Evolutionary conservation across 2,113 vertebrate genomes (phyloP).

Genomic region (Mus spicilegus): DNA sequence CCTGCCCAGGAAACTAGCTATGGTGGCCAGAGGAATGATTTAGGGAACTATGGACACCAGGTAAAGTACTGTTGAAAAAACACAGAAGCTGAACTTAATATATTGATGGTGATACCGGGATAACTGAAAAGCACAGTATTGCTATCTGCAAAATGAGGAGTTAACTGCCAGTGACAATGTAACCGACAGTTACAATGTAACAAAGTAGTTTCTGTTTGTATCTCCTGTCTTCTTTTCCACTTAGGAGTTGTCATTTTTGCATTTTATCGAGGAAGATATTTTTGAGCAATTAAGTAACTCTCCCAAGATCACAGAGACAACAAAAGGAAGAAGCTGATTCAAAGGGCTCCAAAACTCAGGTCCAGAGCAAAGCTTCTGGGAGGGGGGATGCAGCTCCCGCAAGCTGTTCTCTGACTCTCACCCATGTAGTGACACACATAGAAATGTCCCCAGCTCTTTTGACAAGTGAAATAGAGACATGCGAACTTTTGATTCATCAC

Average conservation of each 20-base stretch:
- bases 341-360: not conserved
- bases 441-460: not conserved
- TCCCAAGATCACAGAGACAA: constrained; percentile 1
- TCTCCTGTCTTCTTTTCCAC: constrained; percentile 18
- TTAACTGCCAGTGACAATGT: not conserved
- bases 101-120: not conserved
- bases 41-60: not conserved
- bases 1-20: not conserved
- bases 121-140: constrained; percentile 30
- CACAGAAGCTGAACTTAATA: constrained; percentile 34
- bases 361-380: not conserved
- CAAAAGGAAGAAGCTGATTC: constrained; percentile 30
- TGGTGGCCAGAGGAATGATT: not conserved
- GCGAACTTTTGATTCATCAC: not conserved
- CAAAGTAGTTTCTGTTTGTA: not conserved
- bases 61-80: constrained; percentile 24
- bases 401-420: not conserved
- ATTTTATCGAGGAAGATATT: constrained; percentile 53
- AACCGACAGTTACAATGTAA: not conserved
- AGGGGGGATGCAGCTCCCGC: not conserved
- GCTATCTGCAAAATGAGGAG: not conserved
- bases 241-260: constrained; percentile 12
- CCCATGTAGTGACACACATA: not conserved
- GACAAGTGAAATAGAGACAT: not conserved
- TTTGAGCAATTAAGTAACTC: constrained; percentile 52